Evolutionary conservation across 2,113 vertebrate genomes (phyloP), one percentile per base, ranked within the genome.

Genomic region (Coptodon bakossiorum): DNA sequence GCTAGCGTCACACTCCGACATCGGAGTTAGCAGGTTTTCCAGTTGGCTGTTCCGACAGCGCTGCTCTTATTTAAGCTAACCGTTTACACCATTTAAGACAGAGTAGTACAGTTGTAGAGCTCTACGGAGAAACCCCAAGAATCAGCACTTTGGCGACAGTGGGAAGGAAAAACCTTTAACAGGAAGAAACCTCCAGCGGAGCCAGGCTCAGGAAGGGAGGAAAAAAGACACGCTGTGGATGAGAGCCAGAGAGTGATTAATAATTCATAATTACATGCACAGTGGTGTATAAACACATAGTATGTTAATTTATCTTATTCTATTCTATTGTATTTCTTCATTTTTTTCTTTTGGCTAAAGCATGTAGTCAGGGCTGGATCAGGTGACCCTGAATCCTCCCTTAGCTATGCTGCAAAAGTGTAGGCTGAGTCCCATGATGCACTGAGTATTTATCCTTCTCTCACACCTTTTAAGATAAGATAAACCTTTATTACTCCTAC

Each of bases 221-320:
- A 9, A 29, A 29, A 29, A 1, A 59, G 56, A 61, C 57, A 2
- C 0, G 14, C 29, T 61, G 57, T 10, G 0, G 0, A 61, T 19
- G 14, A 61, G 16, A 61, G 57, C 16, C 29, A 34, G 59, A 61
- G 59, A 61, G 16, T 6, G 59, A 61, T 61, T 10, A 61, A 61
- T 19, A 4, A 61, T 34, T 61, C 29, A 61, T 61, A 61, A 34
- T 4, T 61, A 19, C 19, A 34, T 34, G 29, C 16, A 61, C 16
- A 61, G 59, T 0, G 29, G 9, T 19, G 29, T 19, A 6, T 63
- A 10, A 61, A 61, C 59, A 4, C 27, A 61, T 19, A 59, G 57
- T 31, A 59, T 31, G 14, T 61, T 34, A 61, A 34, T 61, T 34
- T 34, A 61, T 34, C 16, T 19, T 34, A 61, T 61, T 61, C 24